Percentiles rank a stretch among this genome's conserved stretches.
phyloP scores from a whole-genome alignment of 2,797 vertebrate species.

The Euthynnus affinis region DNA sequence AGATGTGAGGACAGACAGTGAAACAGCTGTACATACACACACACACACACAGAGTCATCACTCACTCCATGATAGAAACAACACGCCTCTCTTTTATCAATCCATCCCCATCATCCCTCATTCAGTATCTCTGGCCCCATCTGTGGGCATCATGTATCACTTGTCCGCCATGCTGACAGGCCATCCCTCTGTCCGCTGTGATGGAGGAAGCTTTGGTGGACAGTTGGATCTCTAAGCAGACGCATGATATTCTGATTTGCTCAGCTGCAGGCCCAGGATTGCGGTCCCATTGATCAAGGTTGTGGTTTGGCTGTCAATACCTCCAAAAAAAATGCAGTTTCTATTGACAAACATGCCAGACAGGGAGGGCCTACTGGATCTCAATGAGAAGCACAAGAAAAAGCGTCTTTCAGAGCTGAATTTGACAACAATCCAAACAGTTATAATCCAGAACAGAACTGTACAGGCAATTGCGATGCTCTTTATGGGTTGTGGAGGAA shows the following conservation, averaged over 20 bases:
- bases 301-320: conserved; percentile 40
- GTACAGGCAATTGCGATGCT: background rate
- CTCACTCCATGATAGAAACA: conserved; percentile 67
- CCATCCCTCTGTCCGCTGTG: conserved; percentile 59
- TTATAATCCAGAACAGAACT: background rate
- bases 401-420: background rate
- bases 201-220: conserved; percentile 67
- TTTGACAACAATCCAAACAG: background rate
- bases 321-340: conserved; percentile 43
- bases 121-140: conserved; percentile 72
- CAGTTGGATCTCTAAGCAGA: conserved; percentile 58
- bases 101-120: conserved; percentile 79
- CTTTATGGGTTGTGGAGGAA: no score
- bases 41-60: conserved; percentile 47
- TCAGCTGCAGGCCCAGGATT: conserved; percentile 31
- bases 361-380: conserved; percentile 17
- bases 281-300: conserved; percentile 35
- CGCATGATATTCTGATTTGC: conserved; percentile 55
- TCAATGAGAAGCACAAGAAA: conserved; percentile 38
- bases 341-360: conserved; percentile 45
- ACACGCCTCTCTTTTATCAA: conserved; percentile 78
- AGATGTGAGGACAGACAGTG: conserved; percentile 38
- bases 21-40: conserved; percentile 40
- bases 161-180: conserved; percentile 70
- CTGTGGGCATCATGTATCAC: conserved; percentile 78